Evolutionary conservation across 1,140 invertebrate species (phyloP).

Genomic region (Brachionus rubens): DNA sequence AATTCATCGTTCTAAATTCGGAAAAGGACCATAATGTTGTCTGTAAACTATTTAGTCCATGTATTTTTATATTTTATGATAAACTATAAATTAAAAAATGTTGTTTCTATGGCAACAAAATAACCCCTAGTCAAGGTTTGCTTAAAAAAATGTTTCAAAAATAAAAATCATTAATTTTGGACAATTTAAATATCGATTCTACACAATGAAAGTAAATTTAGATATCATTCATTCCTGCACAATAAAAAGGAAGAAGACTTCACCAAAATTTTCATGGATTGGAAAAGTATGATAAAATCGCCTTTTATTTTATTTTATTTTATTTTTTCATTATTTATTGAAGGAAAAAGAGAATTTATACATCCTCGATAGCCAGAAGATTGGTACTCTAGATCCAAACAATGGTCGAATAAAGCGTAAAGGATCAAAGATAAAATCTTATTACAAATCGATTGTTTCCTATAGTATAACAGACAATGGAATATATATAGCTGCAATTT

Average conservation of each 20-base stretch:
- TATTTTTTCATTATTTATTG: neutral
- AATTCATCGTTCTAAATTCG: too few species aligned
- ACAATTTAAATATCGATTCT: neutral
- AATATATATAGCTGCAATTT: conserved; percentile 52
- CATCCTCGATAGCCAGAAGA: conserved; percentile 22
- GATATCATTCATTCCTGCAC: conserved; percentile 55
- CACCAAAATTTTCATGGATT: conserved; percentile 56
- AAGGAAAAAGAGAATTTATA: conserved; percentile 45
- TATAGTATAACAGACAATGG: conserved; percentile 53
- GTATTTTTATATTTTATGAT: too few species aligned
- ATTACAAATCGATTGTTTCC: conserved; percentile 50
- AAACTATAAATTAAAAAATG: neutral
- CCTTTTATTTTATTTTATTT: neutral
- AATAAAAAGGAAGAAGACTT: conserved; percentile 59
- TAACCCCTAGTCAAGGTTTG: conserved; percentile 10
- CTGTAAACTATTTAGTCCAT: too few species aligned
- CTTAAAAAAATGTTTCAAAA: neutral
- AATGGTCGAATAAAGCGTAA: conserved; percentile 57
- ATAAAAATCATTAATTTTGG: neutral
- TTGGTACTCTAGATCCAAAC: conserved; percentile 57
- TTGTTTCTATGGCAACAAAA: conserved; percentile 6
- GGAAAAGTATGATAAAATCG: conserved; percentile 53
- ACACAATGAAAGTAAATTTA: conserved; percentile 54
- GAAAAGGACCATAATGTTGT: too few species aligned
- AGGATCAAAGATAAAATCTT: conserved; percentile 52